Evolutionary conservation across 30 jellyfish, hydroid and myxozoan genomes (phyloP).

Genomic region (Chironex yamaguchii): DNA sequence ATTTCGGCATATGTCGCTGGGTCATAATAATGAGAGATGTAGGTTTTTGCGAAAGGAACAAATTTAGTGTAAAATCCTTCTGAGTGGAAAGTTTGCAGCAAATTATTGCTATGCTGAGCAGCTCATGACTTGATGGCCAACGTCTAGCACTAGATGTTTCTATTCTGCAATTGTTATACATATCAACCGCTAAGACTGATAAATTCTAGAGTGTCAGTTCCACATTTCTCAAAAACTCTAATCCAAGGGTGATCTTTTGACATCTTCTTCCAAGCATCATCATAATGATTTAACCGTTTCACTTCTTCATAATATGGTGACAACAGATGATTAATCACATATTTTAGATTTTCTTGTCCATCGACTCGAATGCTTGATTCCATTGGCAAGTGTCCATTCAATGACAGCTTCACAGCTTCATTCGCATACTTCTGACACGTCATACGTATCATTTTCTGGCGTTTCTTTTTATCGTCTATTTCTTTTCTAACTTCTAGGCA

Average conservation of each 20-base stretch:
- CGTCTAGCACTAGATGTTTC: conserved; percentile 57
- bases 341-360: conserved; percentile 47
- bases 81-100: conserved; percentile 11
- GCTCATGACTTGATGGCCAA: conserved; percentile 62
- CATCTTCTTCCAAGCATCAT: too few relatives aligned
- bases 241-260: conserved; percentile 50
- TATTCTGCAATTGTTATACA: conserved; percentile 24
- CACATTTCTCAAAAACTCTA: neutral
- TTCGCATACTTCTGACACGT: conserved; percentile 37
- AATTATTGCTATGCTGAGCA: conserved; percentile 49
- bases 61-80: conserved; percentile 47
- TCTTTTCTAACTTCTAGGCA: too few relatives aligned
- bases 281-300: too few relatives aligned
- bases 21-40: conserved; percentile 36
- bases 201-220: conserved; percentile 17
- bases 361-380: conserved; percentile 48
- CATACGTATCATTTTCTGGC: conserved; percentile 2
- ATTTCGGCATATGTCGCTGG: conserved; percentile 58
- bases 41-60: conserved; percentile 9
- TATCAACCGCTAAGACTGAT: conserved; percentile 29
- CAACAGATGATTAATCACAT: conserved; percentile 45
- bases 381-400: conserved; percentile 54
- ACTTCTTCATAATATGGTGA: conserved; percentile 13
- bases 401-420: conserved; percentile 3
- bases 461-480: too few relatives aligned